Evolutionary conservation across 2,113 vertebrate species (phyloP), one percentile per base, ranked within the genome.

Genomic region (Sylvicapra grimmia): DNA sequence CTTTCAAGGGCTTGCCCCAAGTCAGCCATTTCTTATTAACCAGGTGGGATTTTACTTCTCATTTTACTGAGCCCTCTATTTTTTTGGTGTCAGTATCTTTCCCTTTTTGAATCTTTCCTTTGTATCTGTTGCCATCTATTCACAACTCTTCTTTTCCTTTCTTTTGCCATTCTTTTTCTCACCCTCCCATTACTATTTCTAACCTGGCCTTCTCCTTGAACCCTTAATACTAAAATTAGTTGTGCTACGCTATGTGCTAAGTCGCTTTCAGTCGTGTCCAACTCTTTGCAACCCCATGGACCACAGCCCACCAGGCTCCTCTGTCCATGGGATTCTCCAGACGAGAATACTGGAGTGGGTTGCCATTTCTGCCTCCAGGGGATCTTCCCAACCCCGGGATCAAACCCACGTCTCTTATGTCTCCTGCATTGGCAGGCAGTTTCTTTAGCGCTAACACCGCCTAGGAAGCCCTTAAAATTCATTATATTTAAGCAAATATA

Each of bases 121-220:
- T 11, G 36, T 21, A 9, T 59, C 8, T 16, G 10, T 11, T 14
- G 8, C 21, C 68, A 33, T 84, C 51, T 27, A 1, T 19, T n/a
- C 11, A 1, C 3, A 0, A 5, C 54, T 86, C 90, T 79, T 54
- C 36, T 27, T 51, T 87, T 44, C 31, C n/a, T 47, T 23, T 87
- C 13, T 33, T 23, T 27, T 6, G 5, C 14, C 59, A 23, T 33
- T 56, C 54, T 33, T 93, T 82, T 53, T 12, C 86, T 79, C 36
- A 40, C 9, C 44, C 44, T 53, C 44, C 49, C 44, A n/a, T 29
- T 94, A 31, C 65, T 89, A 65, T 91, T 84, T 40, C 93, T 93
- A 93, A 92, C 25, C 79, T 87, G 89, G 61, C 21, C 93, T 86
- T 94, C 90, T 72, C 47, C 83, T 92, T 94, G 54, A 83, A 89